These are phyloP conservation scores for Chaetura pelagica DNA, from an alignment of 2,113 vertebrate genomes.

Conservation along the genomic window DNA sequence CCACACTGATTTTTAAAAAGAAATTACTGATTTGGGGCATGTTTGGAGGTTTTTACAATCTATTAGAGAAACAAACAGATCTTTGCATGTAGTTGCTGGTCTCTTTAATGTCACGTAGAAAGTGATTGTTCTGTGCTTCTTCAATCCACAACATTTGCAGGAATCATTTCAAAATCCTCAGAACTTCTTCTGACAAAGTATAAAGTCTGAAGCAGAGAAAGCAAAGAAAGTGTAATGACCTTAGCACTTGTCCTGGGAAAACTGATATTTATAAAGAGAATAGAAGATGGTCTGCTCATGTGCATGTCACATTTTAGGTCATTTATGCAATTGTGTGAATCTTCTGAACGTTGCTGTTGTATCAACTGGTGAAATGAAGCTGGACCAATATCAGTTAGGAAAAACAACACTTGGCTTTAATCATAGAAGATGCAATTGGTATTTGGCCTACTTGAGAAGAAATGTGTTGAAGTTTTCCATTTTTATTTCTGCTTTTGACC, in stretches of 20 bases:
- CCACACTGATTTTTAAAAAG: neutral
- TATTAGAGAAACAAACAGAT: neutral
- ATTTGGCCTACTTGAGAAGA: neutral
- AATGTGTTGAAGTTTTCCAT: neutral
- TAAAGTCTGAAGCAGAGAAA: neutral
- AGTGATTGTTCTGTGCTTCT: neutral
- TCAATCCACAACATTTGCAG: neutral
- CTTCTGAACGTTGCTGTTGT: neutral
- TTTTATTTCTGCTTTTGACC: neutral
- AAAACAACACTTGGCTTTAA: neutral
- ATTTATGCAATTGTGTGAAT: neutral
- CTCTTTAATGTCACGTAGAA: neutral
- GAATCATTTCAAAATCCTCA: neutral
- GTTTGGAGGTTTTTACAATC: neutral
- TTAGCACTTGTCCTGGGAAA: neutral
- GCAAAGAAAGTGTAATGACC: neutral
- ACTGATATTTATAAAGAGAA: neutral
- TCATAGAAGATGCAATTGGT: neutral
- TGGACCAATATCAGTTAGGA: neutral
- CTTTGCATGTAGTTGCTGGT: neutral
- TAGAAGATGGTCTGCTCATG: neutral
- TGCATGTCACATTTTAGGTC: rapidly evolving
- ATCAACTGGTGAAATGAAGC: neutral
- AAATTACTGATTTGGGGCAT: neutral
- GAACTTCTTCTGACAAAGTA: neutral